Evolutionary conservation across 2,888 invertebrate species (phyloP).

Genomic region (Hecatera dysodea): DNA sequence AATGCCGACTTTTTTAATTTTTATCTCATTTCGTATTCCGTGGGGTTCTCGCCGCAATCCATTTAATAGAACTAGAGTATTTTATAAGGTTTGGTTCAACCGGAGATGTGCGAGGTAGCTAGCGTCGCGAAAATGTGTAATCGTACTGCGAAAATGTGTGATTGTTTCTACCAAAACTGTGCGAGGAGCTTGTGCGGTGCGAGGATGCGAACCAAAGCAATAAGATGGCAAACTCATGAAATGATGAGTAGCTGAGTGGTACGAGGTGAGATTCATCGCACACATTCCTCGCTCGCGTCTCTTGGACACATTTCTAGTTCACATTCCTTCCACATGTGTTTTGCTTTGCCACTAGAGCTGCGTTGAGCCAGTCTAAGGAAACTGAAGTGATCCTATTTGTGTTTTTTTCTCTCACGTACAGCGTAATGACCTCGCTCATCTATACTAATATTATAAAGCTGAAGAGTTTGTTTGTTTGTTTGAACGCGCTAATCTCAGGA

Average conservation of each 20-base stretch:
- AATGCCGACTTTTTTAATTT: constrained; percentile 46
- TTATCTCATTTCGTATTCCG: constrained; percentile 55
- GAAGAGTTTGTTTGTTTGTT: no score
- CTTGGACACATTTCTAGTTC: no score
- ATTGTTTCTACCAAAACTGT: not conserved
- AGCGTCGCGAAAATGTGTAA: not conserved
- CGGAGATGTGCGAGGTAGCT: not conserved
- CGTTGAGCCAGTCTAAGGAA: not conserved
- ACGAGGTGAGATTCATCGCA: not conserved
- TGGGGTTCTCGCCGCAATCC: constrained; percentile 25
- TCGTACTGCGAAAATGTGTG: not conserved
- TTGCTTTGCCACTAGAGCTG: not conserved
- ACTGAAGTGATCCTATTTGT: not conserved
- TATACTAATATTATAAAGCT: no score
- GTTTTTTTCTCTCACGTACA: not conserved
- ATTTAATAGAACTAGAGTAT: constrained; percentile 44
- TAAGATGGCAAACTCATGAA: no score
- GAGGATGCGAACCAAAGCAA: no score
- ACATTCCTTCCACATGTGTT: no score
- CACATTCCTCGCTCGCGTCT: not conserved
- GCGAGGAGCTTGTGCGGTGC: not conserved
- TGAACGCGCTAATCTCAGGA: no score
- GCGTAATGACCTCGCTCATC: not conserved
- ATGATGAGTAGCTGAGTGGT: no score
- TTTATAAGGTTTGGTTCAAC: constrained; percentile 24